Conservation (phyloP, 2,113 vertebrate genomes). For the Struthio camelus region DNA sequence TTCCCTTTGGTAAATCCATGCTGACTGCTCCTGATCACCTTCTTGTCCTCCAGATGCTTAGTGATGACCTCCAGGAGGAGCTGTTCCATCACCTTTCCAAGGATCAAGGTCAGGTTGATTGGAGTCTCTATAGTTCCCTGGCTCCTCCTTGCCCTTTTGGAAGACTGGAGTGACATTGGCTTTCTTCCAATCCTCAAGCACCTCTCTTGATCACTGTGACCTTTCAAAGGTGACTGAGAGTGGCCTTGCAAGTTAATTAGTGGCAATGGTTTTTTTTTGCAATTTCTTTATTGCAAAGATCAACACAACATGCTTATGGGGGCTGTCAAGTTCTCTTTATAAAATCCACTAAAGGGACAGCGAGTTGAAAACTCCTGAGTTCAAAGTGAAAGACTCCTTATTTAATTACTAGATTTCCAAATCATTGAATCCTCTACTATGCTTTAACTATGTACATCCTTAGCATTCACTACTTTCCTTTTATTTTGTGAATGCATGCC, state of each 20-base stretch:
- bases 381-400: background rate
- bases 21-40: background rate
- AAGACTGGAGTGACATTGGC: too few species aligned
- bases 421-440: background rate
- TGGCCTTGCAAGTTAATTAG: background rate
- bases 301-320: background rate
- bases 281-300: background rate
- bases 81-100: background rate
- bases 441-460: background rate
- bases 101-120: background rate
- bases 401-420: background rate
- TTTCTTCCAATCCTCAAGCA: too few species aligned
- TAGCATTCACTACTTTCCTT: background rate
- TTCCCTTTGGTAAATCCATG: background rate
- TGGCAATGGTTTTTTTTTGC: background rate
- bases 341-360: background rate
- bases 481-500: background rate
- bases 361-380: background rate
- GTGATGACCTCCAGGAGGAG: background rate
- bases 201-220: too few species aligned
- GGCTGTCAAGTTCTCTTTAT: background rate
- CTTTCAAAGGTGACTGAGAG: background rate
- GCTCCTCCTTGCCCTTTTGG: too few species aligned
- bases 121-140: too few species aligned
- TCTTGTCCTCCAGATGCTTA: background rate